Base-by-base conservation (phyloP, 2,113 vertebrate species). In the Tamias sibiricus region DNA sequence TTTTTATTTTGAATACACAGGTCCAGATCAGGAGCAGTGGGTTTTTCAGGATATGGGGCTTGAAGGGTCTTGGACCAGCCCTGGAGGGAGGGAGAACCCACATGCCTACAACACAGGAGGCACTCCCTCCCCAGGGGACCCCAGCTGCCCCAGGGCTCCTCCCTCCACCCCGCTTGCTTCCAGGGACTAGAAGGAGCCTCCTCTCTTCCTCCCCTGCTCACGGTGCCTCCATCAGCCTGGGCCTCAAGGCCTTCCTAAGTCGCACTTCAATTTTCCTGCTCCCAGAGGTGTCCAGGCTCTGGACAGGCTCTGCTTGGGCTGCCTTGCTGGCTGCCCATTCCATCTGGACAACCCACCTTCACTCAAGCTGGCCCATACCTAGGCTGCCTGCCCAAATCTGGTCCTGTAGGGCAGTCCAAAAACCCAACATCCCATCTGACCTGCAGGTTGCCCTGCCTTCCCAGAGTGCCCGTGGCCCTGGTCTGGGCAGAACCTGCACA, bases 1-100 rank as follows among this genome's bases (percentile, higher is more conserved):
- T 22, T 66, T 97, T 96, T 92, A 94, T 96, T 95, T 90, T 89
- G 75, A 54, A 42, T 30, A 49, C 35, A 40, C 0, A 0, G 80
- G 68, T 32, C 72, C 24, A 16, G 74, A 44, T 72, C 37, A 66
- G 28, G 52, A 90, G 87, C 69, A 71, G 66, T 13, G 2, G 37
- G 26, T 40, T 22, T 52, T 30, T 35, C 47, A 64, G 57, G n/a
- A 74, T 54, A 85, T 5, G 17, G 44, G 69, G 62, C 77, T 88
- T 17, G 2, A 17, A 81, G 77, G 30, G 35, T 74, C 22, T 69
- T 30, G 9, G 54, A 69, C 26, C 40, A 26, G 24, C 79, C 32
- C 79, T 59, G 49, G 6, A 6, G 0, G 1, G 8, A 74, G 87
- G 32, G 35, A 64, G 49, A 81, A 22, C 42, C 32, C 19, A 30